Conservation (phyloP, 2,113 vertebrate species). For the Xenopus tropicalis region DNA sequence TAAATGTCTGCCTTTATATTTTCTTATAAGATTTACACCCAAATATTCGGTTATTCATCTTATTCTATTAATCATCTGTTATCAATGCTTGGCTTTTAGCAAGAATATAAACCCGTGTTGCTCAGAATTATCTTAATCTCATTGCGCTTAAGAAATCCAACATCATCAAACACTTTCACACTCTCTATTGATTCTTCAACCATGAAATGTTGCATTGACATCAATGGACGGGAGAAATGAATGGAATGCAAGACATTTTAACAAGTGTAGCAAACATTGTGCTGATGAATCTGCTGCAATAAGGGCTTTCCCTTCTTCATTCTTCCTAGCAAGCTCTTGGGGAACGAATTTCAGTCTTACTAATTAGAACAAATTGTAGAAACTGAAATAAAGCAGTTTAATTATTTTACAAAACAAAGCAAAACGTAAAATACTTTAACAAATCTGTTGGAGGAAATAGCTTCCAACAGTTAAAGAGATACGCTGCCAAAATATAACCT, state of each 20-base stretch:
- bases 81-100: slow-evolving; percentile 33
- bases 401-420: slow-evolving; percentile 32
- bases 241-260: slow-evolving; percentile 46
- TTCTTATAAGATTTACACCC: too few species aligned
- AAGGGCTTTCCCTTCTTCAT: slow-evolving; percentile 18
- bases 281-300: slow-evolving; percentile 33
- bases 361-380: slow-evolving; percentile 43
- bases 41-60: too few species aligned
- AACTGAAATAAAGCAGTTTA: slow-evolving; percentile 13
- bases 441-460: too few species aligned
- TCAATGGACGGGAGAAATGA: slow-evolving; percentile 32
- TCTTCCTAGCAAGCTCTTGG: slow-evolving; percentile 20
- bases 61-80: not conserved
- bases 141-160: not conserved
- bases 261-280: slow-evolving; percentile 23
- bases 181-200: slow-evolving; percentile 34
- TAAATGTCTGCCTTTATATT: too few species aligned
- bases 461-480: too few species aligned
- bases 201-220: slow-evolving; percentile 37
- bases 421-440: slow-evolving; percentile 8
- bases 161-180: slow-evolving; percentile 28
- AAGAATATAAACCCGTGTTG: slow-evolving; percentile 39
- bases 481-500: too few species aligned
- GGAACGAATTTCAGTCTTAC: slow-evolving; percentile 5
- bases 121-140: slow-evolving; percentile 39